Evolutionary conservation across 2,888 invertebrate genomes (phyloP).

Genomic region (Globia sparganii): DNA sequence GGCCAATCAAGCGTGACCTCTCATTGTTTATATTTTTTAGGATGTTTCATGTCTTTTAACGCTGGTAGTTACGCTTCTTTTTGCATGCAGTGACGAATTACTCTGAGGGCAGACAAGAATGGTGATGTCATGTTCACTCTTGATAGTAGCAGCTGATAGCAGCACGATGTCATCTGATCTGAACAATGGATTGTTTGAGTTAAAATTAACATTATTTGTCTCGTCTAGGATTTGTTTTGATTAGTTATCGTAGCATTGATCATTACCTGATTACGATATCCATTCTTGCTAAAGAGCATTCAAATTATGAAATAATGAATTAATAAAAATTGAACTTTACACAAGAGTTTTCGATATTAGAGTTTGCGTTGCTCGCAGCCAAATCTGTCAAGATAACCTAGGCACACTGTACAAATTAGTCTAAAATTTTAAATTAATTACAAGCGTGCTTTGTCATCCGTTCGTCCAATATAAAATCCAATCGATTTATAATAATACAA

Average conservation of each 20-base stretch:
- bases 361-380: not conserved
- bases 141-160: constrained; percentile 60
- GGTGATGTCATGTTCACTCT: constrained; percentile 63
- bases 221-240: constrained; percentile 32
- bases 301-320: not conserved
- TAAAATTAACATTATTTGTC: constrained; percentile 49
- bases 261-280: constrained; percentile 8
- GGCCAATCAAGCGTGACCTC: constrained; percentile 71
- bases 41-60: constrained; percentile 55
- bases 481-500: constrained; percentile 51
- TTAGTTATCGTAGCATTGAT: constrained; percentile 24
- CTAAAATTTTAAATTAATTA: not conserved
- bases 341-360: not conserved
- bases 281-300: not conserved
- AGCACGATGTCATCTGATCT: constrained; percentile 39
- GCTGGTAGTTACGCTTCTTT: constrained; percentile 57
- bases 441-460: not conserved
- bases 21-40: constrained; percentile 51
- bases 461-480: constrained; percentile 6
- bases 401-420: not conserved
- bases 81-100: constrained; percentile 50
- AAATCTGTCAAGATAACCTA: not conserved
- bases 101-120: constrained; percentile 47
- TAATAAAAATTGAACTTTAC: not conserved
- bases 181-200: constrained; percentile 58